phyloP scores from a whole-genome alignment of 2,113 vertebrate genomes.

The Mystacornis crossleyi region DNA sequence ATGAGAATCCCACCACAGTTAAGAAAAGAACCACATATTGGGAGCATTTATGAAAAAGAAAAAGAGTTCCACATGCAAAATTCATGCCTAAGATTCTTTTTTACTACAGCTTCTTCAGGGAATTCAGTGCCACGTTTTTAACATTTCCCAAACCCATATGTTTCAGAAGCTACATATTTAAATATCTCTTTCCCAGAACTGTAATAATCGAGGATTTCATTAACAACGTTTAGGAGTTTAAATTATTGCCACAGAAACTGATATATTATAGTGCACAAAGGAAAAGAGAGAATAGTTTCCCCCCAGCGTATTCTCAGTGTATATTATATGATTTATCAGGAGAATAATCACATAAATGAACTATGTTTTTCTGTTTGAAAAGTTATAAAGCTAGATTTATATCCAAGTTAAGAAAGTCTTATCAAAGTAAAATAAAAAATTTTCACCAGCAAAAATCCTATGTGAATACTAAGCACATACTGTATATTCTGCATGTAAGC shows the following conservation, averaged over 20 bases:
- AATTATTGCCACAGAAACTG: slow-evolving; percentile 11
- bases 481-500: not conserved
- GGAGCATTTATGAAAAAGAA: not conserved
- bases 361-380: not conserved
- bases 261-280: not conserved
- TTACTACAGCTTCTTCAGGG: not conserved
- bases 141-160: not conserved
- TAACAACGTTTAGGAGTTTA: slow-evolving; percentile 14
- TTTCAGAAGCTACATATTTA: not conserved
- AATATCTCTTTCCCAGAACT: not conserved
- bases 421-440: not conserved
- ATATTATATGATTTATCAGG: not conserved
- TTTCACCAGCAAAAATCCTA: not conserved
- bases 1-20: not conserved
- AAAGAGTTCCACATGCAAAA: not conserved
- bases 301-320: not conserved
- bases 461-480: not conserved
- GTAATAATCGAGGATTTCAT: slow-evolving; percentile 13
- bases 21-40: not conserved
- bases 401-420: slow-evolving; percentile 14
- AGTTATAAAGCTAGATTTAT: slow-evolving; percentile 29
- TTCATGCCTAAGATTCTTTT: not conserved
- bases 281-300: not conserved
- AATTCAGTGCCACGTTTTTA: not conserved
- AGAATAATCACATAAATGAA: not conserved